Base-by-base conservation (phyloP, 2,113 vertebrate species). In the Trochalopteron elliotii region DNA sequence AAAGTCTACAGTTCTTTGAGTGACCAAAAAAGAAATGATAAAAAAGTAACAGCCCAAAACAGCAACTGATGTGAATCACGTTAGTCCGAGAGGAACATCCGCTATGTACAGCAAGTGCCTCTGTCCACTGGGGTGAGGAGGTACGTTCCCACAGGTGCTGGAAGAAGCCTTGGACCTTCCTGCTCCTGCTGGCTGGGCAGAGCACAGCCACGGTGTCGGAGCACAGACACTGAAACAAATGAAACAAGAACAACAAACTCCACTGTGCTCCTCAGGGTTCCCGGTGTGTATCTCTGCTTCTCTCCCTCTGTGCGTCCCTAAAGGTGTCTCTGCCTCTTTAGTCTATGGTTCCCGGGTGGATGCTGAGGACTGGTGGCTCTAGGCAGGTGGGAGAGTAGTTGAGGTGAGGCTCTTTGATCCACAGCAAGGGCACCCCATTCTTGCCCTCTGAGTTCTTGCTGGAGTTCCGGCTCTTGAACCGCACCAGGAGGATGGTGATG, bases 401-500 rank as follows among this genome's bases (percentile, higher is more conserved):
- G 95, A 99, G 98, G 96, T 99, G 99, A 3, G 99, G 99, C 57
- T 99, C 99, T 96, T 99, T 99, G 97, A 99, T 99, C 99, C 99
- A 99, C 89, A 99, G 94, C 77, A 99, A 97, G 44, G 99, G 99
- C 40, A 99, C 99, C n/a, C 99, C 99, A 0, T 99, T 99, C 97
- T 99, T 99, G 93, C 99, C 99, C 8, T 99, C 99, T 0, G 99
- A 99, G 95, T 98, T 99, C 97, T 99, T 99, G 98, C 98, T 98
- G 97, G 98, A 98, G 97, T 97, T 98, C 57, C 99, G 98, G 94
- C 98, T 98, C 98, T 98, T 99, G 98, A 99, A 99, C 92, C 99
- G 99, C 81, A 99, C 98, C n/a, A 99, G 97, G 68, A 99, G 98
- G 96, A 99, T 98, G 50, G 99, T 98, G 95, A 99, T 99, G 98